These are phyloP conservation scores for Musca domestica DNA, from an alignment of 1,140 invertebrate species.

Conservation along the genomic window DNA sequence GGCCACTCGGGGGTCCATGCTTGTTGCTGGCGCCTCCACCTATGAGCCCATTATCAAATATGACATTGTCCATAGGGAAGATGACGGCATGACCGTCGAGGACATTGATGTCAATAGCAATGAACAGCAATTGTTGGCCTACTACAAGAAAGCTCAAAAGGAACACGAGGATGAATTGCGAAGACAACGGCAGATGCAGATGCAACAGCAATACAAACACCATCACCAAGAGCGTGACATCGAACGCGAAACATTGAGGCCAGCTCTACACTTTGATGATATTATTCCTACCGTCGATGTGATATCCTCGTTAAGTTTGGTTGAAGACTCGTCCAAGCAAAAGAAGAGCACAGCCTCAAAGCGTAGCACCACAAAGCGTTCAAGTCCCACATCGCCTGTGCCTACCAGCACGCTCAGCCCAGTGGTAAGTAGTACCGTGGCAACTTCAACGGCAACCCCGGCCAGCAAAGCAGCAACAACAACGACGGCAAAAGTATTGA, in stretches of 20 bases:
- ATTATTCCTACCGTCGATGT: conserved; percentile 37
- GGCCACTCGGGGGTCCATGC: neutral
- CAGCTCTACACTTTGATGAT: conserved; percentile 36
- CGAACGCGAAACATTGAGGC: neutral
- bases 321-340: conserved; percentile 24
- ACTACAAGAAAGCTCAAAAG: conserved; percentile 44
- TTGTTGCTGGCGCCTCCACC: neutral
- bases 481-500: neutral
- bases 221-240: conserved; percentile 26
- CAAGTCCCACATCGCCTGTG: conserved; percentile 2
- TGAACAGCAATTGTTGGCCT: conserved; percentile 36
- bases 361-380: conserved; percentile 8
- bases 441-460: neutral
- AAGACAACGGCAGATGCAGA: conserved; percentile 1
- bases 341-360: conserved; percentile 5
- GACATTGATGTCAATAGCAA: conserved; percentile 17
- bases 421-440: neutral
- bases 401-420: neutral
- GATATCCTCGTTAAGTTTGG: conserved; percentile 35
- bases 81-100: neutral
- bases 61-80: conserved; percentile 1
- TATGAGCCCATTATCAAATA: conserved; percentile 2
- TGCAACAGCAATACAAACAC: conserved; percentile 17
- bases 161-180: conserved; percentile 23
- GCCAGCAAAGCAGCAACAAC: conserved; percentile 10